Base-by-base conservation (phyloP, 1,140 invertebrate genomes). In the Tachypleus tridentatus region DNA sequence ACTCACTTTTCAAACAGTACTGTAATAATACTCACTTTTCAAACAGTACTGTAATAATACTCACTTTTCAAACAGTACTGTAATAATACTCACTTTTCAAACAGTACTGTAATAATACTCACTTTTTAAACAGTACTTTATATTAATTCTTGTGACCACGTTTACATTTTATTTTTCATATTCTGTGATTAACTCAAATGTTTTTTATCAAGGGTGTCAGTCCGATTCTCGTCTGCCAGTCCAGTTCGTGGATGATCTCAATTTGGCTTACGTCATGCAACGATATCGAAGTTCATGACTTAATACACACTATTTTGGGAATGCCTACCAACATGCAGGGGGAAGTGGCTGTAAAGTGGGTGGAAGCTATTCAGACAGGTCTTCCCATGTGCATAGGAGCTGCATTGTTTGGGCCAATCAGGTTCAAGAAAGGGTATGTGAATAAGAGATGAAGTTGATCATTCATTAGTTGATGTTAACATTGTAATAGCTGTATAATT, bases 321-420 rank as follows among this genome's bases (percentile, higher is more conserved):
- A 96, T 97, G 91, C 93, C 91, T 10, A 98, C 94, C 5, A 94
- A 93, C 73, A 97, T 98, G 92, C 79, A 96, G 5, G 91, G 91
- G 73, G 82, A 84, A 67, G 71, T 74, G 8, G 85, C 89, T 5
- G 89, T 99, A 4, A 99, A 99, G 79, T 98, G 94, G 93, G 83
- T 98, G 63, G 97, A 99, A 84, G 94, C 85, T 5, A 83, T 98
- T 58, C 93, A 96, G 78, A 89, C 86, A 11, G 84, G 82, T 62
- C 76, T 97, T 50, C 93, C 93, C 3, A 95, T 97, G 92, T 95
- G 91, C 74, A 80, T 91, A 60, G 82, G 83, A 66, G 93, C 87
- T 54, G 91, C 87, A 0, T 80, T 96, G 62, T 92, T 94, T 81
- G 93, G 93, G 11, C 65, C 9, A 29, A 29, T 29, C 29, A 29